These are phyloP conservation scores for Cosmia trapezina DNA, from an alignment of 2,888 invertebrate genomes.

Conservation along the genomic window DNA sequence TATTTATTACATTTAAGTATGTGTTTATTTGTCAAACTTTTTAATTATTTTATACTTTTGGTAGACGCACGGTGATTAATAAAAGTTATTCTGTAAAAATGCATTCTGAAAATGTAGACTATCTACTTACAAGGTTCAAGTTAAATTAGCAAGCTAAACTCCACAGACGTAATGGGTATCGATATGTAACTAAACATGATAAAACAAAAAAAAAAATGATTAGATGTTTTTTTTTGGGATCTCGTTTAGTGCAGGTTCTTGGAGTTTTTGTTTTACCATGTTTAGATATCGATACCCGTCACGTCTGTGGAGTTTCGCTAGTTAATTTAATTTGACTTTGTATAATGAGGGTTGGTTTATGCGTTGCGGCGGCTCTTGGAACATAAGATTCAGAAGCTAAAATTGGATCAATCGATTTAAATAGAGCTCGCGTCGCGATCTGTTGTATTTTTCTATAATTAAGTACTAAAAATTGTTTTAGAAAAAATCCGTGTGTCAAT, in stretches of 20 bases:
- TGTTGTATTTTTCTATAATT: neutral
- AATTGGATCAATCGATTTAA: neutral
- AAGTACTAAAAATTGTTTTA: neutral
- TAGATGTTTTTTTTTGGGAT: neutral
- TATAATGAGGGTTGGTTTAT: neutral
- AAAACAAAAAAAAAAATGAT: neutral
- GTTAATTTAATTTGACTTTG: neutral
- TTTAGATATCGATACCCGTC: neutral
- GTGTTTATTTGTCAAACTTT: conserved; percentile 18
- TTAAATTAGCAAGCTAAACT: neutral
- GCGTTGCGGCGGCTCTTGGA: neutral
- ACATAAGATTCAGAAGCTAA: neutral
- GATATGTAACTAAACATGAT: neutral
- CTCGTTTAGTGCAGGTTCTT: neutral
- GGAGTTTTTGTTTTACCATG: neutral
- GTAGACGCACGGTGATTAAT: neutral
- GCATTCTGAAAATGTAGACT: no score
- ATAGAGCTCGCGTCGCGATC: neutral
- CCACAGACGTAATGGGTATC: neutral
- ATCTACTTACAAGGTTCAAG: no score
- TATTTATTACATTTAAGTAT: conserved; percentile 22
- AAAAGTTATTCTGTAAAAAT: neutral
- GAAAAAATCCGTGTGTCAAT: conserved; percentile 14
- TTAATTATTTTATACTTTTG: conserved; percentile 18
- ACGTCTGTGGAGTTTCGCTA: neutral